A percentile compares a stretch with the other conserved stretches of the same genome.
Evolutionary conservation across 1,140 invertebrate species (phyloP).

Genomic region (Drosophila suzukii): DNA sequence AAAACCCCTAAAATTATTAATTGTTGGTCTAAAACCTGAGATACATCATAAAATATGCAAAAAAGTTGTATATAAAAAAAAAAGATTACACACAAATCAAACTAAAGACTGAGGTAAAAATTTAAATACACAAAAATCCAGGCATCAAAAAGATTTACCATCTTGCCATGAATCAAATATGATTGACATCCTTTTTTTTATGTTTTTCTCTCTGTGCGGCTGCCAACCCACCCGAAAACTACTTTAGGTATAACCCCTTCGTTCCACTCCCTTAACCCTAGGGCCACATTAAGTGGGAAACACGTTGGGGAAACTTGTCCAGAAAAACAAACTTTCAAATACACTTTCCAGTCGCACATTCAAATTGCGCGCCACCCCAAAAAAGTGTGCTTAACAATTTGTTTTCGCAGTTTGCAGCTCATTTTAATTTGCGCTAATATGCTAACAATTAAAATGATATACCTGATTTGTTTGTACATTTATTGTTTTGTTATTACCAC

Average conservation of each 20-base stretch:
- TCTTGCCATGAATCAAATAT: too few species aligned
- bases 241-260: background rate
- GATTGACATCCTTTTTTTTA: too few species aligned
- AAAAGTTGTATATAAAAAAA: too few species aligned
- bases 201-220: conserved; percentile 5
- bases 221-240: conserved; percentile 2
- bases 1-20: too few species aligned
- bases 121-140: too few species aligned
- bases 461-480: background rate
- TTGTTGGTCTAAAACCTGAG: too few species aligned
- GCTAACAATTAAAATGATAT: conserved; percentile 2
- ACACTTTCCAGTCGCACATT: background rate
- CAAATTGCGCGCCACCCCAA: too few species aligned
- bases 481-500: conserved; percentile 17
- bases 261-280: conserved; percentile 5
- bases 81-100: too few species aligned
- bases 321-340: conserved; percentile 14
- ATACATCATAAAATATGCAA: too few species aligned
- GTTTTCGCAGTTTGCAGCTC: background rate
- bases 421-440: conserved; percentile 11
- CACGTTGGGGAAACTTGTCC: background rate
- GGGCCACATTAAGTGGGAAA: conserved; percentile 48
- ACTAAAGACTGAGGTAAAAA: too few species aligned
- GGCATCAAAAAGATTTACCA: too few species aligned
- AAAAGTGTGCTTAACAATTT: background rate